phyloP scores from a whole-genome alignment of 2,113 vertebrate genomes.

The Collichthys lucidus region DNA sequence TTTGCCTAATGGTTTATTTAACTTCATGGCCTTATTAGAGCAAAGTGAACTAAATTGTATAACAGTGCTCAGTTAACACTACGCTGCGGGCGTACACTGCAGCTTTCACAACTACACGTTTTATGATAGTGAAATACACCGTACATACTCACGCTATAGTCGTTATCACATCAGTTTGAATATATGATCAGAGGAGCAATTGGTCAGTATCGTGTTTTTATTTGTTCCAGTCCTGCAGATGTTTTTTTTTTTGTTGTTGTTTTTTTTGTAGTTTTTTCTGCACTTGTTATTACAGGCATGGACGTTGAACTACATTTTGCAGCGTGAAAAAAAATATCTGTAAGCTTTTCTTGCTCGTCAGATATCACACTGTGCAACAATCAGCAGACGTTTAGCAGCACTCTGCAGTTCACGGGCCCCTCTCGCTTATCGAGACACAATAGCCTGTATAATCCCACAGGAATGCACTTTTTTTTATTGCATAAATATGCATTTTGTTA shows the following conservation, averaged over 20 bases:
- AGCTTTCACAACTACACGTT: constrained; percentile 35
- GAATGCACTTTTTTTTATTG: constrained; percentile 39
- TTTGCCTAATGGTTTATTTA: constrained; percentile 56
- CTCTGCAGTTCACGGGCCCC: constrained; percentile 5
- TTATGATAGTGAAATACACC: constrained; percentile 22
- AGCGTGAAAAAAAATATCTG: constrained; percentile 23
- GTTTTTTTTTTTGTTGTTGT: not conserved
- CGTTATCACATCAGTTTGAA: constrained; percentile 11
- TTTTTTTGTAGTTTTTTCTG: not conserved
- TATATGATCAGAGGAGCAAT: constrained; percentile 26
- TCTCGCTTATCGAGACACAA: constrained; percentile 50
- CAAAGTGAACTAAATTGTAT: constrained; percentile 51
- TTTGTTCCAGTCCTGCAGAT: constrained; percentile 38
- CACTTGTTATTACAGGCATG: not conserved
- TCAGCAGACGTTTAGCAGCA: constrained; percentile 9
- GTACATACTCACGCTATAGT: not conserved
- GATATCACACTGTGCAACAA: constrained; percentile 29
- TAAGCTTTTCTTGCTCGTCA: constrained; percentile 29
- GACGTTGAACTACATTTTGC: not conserved
- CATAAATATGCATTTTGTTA: constrained; percentile 46
- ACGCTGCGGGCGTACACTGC: constrained; percentile 50
- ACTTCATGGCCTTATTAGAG: constrained; percentile 72
- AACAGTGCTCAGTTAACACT: constrained; percentile 45
- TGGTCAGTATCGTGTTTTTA: not conserved
- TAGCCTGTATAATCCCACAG: constrained; percentile 61